phyloP scores from a whole-genome alignment of 2,888 invertebrate species.

The Caenorhabditis uteleia region DNA sequence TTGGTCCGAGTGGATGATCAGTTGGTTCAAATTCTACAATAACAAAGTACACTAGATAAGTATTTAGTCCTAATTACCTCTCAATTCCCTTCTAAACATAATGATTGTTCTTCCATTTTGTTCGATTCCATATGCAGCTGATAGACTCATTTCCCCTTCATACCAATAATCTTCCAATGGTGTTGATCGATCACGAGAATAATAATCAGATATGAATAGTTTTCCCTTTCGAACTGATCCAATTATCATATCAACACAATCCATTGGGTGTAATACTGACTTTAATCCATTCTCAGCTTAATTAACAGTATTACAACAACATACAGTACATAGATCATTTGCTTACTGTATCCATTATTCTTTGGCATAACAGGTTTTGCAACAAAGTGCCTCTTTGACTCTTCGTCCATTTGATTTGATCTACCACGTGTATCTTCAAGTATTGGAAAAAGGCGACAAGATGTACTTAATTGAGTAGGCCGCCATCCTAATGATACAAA shows the following conservation, averaged over 20 bases:
- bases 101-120: slow-evolving; percentile 61
- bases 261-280: slow-evolving; percentile 65
- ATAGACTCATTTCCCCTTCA: slow-evolving; percentile 65
- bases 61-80: slow-evolving; percentile 35
- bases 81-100: slow-evolving; percentile 61
- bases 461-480: slow-evolving; percentile 57
- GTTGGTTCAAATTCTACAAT: slow-evolving; percentile 66
- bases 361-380: slow-evolving; percentile 54
- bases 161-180: slow-evolving; percentile 63
- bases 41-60: neutral
- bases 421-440: slow-evolving; percentile 46
- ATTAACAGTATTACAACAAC: neutral
- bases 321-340: neutral
- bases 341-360: slow-evolving; percentile 55
- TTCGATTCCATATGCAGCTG: slow-evolving; percentile 61
- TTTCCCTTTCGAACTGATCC: slow-evolving; percentile 55
- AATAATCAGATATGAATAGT: slow-evolving; percentile 61
- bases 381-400: slow-evolving; percentile 33
- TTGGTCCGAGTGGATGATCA: slow-evolving; percentile 67
- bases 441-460: slow-evolving; percentile 67
- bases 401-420: slow-evolving; percentile 23
- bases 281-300: slow-evolving; percentile 58
- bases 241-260: slow-evolving; percentile 64
- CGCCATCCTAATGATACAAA: slow-evolving; percentile 66
- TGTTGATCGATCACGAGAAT: slow-evolving; percentile 65